A percentile compares a stretch with the other conserved stretches of the same genome.
These are phyloP conservation scores for Aproaerema taeniolella DNA, from an alignment of 2,888 invertebrate genomes.

Conservation along the genomic window DNA sequence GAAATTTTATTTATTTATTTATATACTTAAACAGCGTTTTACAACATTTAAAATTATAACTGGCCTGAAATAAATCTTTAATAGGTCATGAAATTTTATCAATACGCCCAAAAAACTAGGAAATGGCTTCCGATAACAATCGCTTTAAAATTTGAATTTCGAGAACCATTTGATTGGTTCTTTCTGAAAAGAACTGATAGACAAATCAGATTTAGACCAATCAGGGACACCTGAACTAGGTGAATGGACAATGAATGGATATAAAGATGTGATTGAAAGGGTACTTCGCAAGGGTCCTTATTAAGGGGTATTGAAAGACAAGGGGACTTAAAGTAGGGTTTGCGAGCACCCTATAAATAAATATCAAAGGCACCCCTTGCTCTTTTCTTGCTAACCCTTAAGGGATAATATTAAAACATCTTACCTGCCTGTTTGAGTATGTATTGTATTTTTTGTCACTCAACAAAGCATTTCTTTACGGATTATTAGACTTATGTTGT, in stretches of 20 bases:
- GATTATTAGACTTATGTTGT: slow-evolving; percentile 24
- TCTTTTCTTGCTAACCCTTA: slow-evolving; percentile 63
- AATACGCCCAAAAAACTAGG: slow-evolving; percentile 37
- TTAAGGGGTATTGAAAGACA: slow-evolving; percentile 67
- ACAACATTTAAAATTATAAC: too few relatives aligned
- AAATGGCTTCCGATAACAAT: slow-evolving; percentile 48
- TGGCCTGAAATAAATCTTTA: slow-evolving; percentile 39
- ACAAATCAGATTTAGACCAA: slow-evolving; percentile 61
- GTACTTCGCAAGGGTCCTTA: slow-evolving; percentile 55
- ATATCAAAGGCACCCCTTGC: slow-evolving; percentile 61
- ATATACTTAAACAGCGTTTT: too few relatives aligned
- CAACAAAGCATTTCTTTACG: slow-evolving; percentile 29
- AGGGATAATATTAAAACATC: slow-evolving; percentile 41
- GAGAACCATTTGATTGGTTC: slow-evolving; percentile 41
- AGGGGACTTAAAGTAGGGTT: slow-evolving; percentile 45
- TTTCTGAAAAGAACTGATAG: slow-evolving; percentile 60
- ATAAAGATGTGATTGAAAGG: slow-evolving; percentile 57
- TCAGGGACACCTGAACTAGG: slow-evolving; percentile 68
- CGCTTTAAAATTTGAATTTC: too few relatives aligned
- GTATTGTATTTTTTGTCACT: slow-evolving; percentile 33
- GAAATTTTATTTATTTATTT: too few relatives aligned
- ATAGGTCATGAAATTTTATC: slow-evolving; percentile 53
- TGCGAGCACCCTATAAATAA: slow-evolving; percentile 49
- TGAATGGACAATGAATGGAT: slow-evolving; percentile 43
- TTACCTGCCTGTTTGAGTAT: slow-evolving; percentile 45